Evolutionary conservation across 2,113 vertebrate species (phyloP).

Genomic region (Crocuta crocuta): DNA sequence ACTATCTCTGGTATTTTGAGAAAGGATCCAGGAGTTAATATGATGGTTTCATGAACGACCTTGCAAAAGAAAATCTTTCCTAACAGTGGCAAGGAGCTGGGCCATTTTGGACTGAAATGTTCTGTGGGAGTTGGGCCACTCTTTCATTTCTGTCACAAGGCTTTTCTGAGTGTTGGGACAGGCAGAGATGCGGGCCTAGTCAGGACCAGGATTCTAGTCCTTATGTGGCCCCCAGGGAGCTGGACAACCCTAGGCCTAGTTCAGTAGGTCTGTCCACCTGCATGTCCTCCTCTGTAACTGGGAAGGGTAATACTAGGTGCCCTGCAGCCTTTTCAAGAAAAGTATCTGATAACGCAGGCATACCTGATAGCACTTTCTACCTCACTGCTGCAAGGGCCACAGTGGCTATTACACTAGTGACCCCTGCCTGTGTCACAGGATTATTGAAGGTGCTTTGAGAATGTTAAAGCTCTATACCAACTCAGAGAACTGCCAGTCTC

Average conservation of each 20-base stretch:
- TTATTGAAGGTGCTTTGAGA: background rate
- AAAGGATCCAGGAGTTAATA: background rate
- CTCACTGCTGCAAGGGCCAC: background rate
- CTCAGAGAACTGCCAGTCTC: background rate
- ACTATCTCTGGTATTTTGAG: background rate
- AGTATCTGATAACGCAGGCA: accelerated
- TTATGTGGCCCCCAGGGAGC: background rate
- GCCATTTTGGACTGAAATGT: background rate
- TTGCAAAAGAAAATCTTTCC: conserved; percentile 10
- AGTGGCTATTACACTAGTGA: background rate
- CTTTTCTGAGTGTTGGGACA: background rate
- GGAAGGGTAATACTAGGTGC: background rate
- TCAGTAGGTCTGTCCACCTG: background rate
- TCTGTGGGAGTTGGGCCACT: accelerated
- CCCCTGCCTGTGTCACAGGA: background rate
- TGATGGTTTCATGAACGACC: background rate
- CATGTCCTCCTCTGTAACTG: background rate
- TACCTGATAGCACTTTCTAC: background rate
- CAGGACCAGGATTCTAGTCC: background rate
- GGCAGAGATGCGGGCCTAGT: background rate
- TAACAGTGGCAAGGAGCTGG: background rate
- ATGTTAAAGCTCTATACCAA: background rate
- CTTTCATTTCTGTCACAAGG: background rate
- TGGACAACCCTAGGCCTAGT: background rate
- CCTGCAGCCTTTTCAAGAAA: background rate